Evolutionary conservation across 1,140 invertebrate species (phyloP), one percentile per base, ranked within the genome.

Genomic region (Proales similis): DNA sequence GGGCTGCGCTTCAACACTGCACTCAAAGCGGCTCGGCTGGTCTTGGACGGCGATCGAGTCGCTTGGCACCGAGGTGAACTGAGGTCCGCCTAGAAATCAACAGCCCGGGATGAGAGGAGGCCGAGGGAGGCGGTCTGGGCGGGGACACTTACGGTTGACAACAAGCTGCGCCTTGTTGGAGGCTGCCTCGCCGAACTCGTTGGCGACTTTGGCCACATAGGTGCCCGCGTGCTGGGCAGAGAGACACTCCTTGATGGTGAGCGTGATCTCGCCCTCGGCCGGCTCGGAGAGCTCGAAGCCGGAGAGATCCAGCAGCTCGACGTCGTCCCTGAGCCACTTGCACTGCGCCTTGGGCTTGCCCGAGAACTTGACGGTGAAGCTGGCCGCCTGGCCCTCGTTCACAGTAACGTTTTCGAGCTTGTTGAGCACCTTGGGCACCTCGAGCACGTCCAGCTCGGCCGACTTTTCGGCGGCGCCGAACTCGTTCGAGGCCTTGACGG

Each of bases 1-100:
- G 19, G 90, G 90, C 77, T 91, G 87, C 63, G 89, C 88, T 70
- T 88, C 85, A 68, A 94, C 87, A 68, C 86, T 83, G 76, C 88
- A 91, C 79, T 92, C 89, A 79, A 94, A 92, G 39, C 20, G 39
- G 3, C 2, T 30, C 2, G 12, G 32, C 27, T n/a, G 9, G 32
- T 57, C 51, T 42, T 27, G 36, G 1, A 42, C 9, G 2, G 32
- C 36, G 12, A 39, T n/a, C 3, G 14, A 2, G 45, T 57, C 20
- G 17, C 14, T 19, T 42, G 51, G 51, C 22, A 14, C 30, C 4
- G 14, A 27, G 6, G 20, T 22, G 12, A 57, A 39, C 45, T 39
- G 22, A 4, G 51, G 51, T 12, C 9, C 4, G 26, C 38, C 51
- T 57, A 12, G 14, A 20, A 39, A 4, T 22, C 9, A 51, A 33